Percentiles rank a stretch among this genome's conserved stretches.
Evolutionary conservation across 1,140 invertebrate genomes (phyloP).

Genomic region (Neodiprion fabricii): DNA sequence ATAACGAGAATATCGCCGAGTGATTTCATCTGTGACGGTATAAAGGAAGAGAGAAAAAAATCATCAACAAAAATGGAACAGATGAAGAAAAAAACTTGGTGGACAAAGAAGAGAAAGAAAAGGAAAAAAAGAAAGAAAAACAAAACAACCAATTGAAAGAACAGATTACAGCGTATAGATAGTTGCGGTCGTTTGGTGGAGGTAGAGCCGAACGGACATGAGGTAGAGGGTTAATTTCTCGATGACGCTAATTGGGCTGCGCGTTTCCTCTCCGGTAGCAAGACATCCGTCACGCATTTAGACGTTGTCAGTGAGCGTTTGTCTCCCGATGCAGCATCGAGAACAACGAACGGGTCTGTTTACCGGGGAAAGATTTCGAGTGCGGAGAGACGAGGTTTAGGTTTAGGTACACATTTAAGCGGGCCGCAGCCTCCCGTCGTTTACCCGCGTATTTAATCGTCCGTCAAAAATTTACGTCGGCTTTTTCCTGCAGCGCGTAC

Average conservation of each 20-base stretch:
- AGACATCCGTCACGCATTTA: slow-evolving; percentile 33
- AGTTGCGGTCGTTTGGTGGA: no score
- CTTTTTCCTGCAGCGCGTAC: slow-evolving; percentile 24
- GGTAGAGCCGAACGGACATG: neutral
- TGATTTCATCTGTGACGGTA: no score
- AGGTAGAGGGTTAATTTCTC: slow-evolving; percentile 38
- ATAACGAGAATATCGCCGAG: no score
- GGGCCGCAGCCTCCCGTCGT: neutral
- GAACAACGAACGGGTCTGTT: neutral
- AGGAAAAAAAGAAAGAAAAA: neutral
- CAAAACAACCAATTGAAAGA: neutral
- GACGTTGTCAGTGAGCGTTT: neutral
- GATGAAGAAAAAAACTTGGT: no score
- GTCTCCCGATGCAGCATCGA: neutral
- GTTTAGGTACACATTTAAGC: neutral
- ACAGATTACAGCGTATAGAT: no score
- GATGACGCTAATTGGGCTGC: slow-evolving; percentile 50
- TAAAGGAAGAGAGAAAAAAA: no score
- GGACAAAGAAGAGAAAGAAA: no score
- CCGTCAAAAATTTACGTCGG: slow-evolving; percentile 37
- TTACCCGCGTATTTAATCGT: slow-evolving; percentile 29
- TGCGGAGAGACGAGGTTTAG: no score
- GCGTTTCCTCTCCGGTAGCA: slow-evolving; percentile 29
- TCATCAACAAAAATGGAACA: no score
- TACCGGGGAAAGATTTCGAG: neutral